Conservation (phyloP, 2,113 vertebrate genomes). For the Chascanopsetta lugubris region DNA sequence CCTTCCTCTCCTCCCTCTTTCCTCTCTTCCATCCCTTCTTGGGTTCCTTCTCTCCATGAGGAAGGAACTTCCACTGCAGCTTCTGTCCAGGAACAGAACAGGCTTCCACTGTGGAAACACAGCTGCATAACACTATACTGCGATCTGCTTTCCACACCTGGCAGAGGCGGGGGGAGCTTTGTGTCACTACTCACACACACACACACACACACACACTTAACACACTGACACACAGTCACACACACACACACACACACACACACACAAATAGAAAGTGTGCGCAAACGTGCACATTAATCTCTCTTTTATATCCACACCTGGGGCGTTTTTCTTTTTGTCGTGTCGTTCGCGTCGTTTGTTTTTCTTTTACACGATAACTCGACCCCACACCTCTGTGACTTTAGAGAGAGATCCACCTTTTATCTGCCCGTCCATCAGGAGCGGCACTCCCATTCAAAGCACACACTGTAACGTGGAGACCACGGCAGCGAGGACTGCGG, state of each 20-base stretch:
- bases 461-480: slow-evolving; percentile 13
- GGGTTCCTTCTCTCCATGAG: slow-evolving; percentile 66
- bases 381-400: background rate
- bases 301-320: background rate
- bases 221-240: background rate
- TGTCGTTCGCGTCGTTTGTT: slow-evolving; percentile 5
- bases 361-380: background rate
- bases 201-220: background rate
- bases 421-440: slow-evolving; percentile 22
- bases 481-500: background rate
- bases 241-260: background rate
- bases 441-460: slow-evolving; percentile 33
- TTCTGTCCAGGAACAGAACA: slow-evolving; percentile 74
- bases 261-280: background rate
- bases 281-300: background rate
- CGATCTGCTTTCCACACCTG: slow-evolving; percentile 47
- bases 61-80: slow-evolving; percentile 71
- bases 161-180: slow-evolving; percentile 11
- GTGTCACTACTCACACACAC: background rate
- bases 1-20: slow-evolving; percentile 66
- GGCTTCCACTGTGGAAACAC: slow-evolving; percentile 76
- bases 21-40: slow-evolving; percentile 29
- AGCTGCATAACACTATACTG: slow-evolving; percentile 37
- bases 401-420: slow-evolving; percentile 17
- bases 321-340: background rate